phyloP scores from a whole-genome alignment of 2,888 invertebrate species.

The Lasius platythorax region DNA sequence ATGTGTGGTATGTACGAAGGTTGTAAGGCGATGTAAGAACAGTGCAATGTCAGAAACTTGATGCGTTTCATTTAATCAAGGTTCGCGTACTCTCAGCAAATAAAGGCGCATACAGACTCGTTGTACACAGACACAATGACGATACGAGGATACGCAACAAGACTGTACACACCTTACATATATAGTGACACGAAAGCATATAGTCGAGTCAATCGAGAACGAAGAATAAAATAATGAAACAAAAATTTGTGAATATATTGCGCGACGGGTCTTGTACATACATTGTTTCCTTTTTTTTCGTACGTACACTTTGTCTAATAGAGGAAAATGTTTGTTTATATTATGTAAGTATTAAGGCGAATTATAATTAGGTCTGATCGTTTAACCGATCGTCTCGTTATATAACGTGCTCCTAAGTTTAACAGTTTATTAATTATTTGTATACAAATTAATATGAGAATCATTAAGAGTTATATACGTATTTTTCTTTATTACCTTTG shows the following conservation, averaged over 20 bases:
- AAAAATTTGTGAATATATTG: slow-evolving; percentile 7
- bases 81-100: not conserved
- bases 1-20: slow-evolving; percentile 53
- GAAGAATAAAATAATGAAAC: slow-evolving; percentile 26
- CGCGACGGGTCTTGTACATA: not conserved
- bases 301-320: slow-evolving; percentile 37
- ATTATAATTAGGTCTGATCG: slow-evolving; percentile 46
- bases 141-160: not conserved
- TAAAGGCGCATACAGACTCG: not conserved
- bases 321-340: slow-evolving; percentile 61
- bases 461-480: slow-evolving; percentile 72
- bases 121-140: not conserved
- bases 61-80: not conserved
- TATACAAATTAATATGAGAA: slow-evolving; percentile 80
- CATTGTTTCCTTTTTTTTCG: slow-evolving; percentile 20
- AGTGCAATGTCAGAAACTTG: slow-evolving; percentile 34
- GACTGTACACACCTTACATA: not conserved
- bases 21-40: slow-evolving; percentile 28
- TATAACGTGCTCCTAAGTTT: slow-evolving; percentile 73
- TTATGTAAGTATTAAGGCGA: slow-evolving; percentile 48
- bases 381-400: slow-evolving; percentile 72
- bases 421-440: slow-evolving; percentile 83
- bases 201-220: not conserved
- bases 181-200: not conserved
- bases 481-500: slow-evolving; percentile 63